These are phyloP conservation scores for Oryzias curvinotus DNA, from an alignment of 2,113 vertebrate species.

Conservation along the genomic window DNA sequence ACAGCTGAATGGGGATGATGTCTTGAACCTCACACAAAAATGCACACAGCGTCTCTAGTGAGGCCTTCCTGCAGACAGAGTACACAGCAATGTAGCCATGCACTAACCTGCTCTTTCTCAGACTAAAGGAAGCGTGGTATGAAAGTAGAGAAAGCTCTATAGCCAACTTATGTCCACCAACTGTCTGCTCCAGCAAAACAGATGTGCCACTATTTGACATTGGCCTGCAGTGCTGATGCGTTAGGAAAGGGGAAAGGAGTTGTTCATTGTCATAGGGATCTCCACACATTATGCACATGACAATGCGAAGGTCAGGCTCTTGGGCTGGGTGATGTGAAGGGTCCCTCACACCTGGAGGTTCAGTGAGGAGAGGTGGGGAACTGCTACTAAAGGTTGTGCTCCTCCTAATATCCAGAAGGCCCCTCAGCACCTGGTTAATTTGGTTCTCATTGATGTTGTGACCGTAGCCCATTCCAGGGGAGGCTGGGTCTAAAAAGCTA, in stretches of 20 bases:
- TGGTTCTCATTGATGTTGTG: constrained; percentile 92
- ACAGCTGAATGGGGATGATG: constrained; percentile 90
- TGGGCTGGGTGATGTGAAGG: constrained; percentile 77
- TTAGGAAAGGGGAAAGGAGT: constrained; percentile 86
- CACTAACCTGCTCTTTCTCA: constrained; percentile 89
- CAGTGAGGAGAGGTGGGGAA: constrained; percentile 77
- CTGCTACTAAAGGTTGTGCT: constrained; percentile 78
- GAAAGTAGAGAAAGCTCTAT: constrained; percentile 90
- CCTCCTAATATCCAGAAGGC: constrained; percentile 87
- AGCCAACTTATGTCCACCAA: constrained; percentile 82
- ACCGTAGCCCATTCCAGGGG: constrained; percentile 88
- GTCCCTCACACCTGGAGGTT: constrained; percentile 82
- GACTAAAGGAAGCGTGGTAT: constrained; percentile 90
- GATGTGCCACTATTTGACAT: constrained; percentile 81
- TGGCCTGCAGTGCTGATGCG: constrained; percentile 84
- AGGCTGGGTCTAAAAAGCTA: constrained; percentile 88
- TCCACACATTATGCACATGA: constrained; percentile 95
- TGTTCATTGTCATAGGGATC: constrained; percentile 87
- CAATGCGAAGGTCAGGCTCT: constrained; percentile 88
- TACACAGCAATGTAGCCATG: constrained; percentile 95
- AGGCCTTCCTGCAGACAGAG: constrained; percentile 86
- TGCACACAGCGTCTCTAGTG: constrained; percentile 90
- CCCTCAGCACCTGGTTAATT: constrained; percentile 90
- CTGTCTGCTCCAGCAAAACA: constrained; percentile 84
- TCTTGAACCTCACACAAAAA: constrained; percentile 96